Base-by-base conservation (phyloP, 2,888 invertebrate genomes). In the Papilio elwesi region DNA sequence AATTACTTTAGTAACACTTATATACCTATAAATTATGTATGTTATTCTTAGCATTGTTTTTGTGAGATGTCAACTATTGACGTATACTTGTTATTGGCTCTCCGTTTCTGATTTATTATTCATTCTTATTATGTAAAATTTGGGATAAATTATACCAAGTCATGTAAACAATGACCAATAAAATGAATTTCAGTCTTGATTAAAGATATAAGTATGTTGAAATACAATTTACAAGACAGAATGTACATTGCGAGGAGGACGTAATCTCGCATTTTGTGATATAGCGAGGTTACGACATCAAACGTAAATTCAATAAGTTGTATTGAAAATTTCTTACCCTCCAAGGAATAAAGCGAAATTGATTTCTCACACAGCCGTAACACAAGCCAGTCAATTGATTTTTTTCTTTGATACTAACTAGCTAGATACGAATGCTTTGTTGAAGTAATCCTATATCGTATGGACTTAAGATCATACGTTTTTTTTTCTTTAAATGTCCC, bases 261-360 rank as follows among this genome's bases (percentile, higher is more conserved):
- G 26, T 26, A 59, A n/a, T 55, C 26, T 26, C 4, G 4, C 55
- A 36, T 36, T 1, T 43, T 43, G 38, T 59, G n/a, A 43, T 43
- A 59, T 10, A 59, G 15, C 69, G 11, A 62, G 15, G 62, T 69
- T 69, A 69, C 51, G 16, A 48, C 47, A 62, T 16, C 51, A 62
- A 62, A 69, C 51, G 59, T 68, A 26, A 57, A 68, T 26, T 26
- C 57, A 68, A 68, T 68, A 68, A 68, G 68, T 68, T 68, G 57
- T 48, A 48, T 49, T 49, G 59, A 68, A 68, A 68, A 48, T 59
- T 68, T 43, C 43, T 38, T 43, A 43, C n/a, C 59, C 43, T 26
- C 13, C 43, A 10, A 62, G 59, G 59, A 15, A 62, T 43, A 43
- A 59, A 62, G 59, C 43, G 43, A 62, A 62, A 62, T 43, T 62